phyloP scores from a whole-genome alignment of 1,140 invertebrate genomes.

The Hestina assimilis region DNA sequence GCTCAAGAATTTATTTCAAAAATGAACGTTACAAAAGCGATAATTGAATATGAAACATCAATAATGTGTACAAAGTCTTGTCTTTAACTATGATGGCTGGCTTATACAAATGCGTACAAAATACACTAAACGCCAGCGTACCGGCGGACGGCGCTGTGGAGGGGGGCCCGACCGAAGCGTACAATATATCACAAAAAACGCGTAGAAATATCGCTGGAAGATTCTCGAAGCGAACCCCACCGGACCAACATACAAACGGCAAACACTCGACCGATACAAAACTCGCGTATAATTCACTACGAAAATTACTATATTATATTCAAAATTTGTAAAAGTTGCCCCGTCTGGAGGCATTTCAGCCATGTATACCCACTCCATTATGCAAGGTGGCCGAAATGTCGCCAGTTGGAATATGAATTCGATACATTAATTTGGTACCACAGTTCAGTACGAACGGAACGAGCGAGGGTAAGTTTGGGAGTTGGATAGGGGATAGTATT shows the following conservation, averaged over 20 bases:
- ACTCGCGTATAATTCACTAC: conserved; percentile 21
- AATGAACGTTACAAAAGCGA: no score
- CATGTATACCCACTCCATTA: no score
- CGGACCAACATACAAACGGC: conserved; percentile 11
- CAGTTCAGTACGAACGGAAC: neutral
- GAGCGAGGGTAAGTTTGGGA: neutral
- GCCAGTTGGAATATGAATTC: neutral
- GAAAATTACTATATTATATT: conserved; percentile 9
- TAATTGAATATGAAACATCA: no score
- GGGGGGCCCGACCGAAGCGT: neutral
- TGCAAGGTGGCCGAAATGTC: no score
- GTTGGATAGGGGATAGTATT: conserved; percentile 3
- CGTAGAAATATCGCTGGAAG: neutral
- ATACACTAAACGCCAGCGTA: neutral
- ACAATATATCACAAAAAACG: conserved; percentile 7
- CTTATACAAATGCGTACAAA: neutral
- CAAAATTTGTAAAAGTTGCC: conserved; percentile 12
- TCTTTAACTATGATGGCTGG: no score
- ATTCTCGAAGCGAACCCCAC: neutral
- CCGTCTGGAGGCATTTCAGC: neutral
- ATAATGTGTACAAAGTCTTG: no score
- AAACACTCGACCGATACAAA: conserved; percentile 18
- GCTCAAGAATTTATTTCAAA: no score
- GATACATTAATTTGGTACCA: neutral
- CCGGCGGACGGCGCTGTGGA: neutral